Evolutionary conservation across 2,797 vertebrate genomes (phyloP).

Genomic region (Lemur catta): DNA sequence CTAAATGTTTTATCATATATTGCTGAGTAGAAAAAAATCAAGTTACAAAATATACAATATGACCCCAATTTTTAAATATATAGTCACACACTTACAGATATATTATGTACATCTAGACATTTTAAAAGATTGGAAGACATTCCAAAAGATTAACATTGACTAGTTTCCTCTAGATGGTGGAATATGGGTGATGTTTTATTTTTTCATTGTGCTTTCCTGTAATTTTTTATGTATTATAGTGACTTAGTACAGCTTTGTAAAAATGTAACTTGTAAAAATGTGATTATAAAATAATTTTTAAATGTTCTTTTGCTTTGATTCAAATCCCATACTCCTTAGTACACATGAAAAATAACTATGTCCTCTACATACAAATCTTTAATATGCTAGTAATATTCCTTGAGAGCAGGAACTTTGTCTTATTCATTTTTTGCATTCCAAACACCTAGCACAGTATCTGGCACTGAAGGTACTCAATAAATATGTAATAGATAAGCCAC

Average conservation of each 20-base stretch:
- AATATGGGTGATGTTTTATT: background rate
- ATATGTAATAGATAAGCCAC: slow-evolving; percentile 33
- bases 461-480: background rate
- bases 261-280: slow-evolving; percentile 18
- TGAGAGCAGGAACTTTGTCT: background rate
- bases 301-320: slow-evolving; percentile 43
- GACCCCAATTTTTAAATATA: slow-evolving; percentile 37
- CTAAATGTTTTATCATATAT: background rate
- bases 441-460: background rate
- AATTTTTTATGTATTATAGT: background rate
- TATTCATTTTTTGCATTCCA: background rate
- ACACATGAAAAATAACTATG: slow-evolving; percentile 7
- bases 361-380: background rate
- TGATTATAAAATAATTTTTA: slow-evolving; percentile 46
- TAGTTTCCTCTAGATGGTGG: background rate
- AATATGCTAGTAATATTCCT: slow-evolving; percentile 25
- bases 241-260: background rate
- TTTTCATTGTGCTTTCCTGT: slow-evolving; percentile 46
- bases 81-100: background rate
- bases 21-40: background rate
- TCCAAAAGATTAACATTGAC: slow-evolving; percentile 11
- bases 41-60: slow-evolving; percentile 21
- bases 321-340: slow-evolving; percentile 7
- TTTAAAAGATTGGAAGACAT: slow-evolving; percentile 1
- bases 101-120: background rate